Evolutionary conservation across 2,888 invertebrate genomes (phyloP).

Genomic region (Dasysyrphus albostriatus): DNA sequence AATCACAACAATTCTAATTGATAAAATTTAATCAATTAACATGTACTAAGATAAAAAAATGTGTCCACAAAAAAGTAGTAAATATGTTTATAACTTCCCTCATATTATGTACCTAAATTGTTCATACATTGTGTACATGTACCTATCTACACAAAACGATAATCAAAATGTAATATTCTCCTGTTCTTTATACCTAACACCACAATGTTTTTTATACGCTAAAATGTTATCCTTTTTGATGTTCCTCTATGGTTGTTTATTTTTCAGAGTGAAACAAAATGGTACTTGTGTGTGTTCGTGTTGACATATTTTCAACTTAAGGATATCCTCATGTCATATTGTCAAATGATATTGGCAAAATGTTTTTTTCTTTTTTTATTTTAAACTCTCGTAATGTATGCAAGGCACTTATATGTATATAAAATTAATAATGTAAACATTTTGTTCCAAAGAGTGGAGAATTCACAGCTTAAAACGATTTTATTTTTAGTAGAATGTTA

Average conservation of each 20-base stretch:
- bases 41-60: too few relatives aligned
- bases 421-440: not conserved
- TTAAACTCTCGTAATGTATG: not conserved
- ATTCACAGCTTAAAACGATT: not conserved
- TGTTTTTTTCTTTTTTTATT: not conserved
- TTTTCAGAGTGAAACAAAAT: constrained; percentile 1
- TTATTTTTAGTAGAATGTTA: not conserved
- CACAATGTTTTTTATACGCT: not conserved
- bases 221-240: constrained; percentile 1
- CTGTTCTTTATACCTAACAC: not conserved
- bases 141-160: too few relatives aligned
- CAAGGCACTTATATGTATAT: not conserved
- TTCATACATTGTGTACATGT: too few relatives aligned
- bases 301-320: not conserved
- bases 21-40: too few relatives aligned
- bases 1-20: too few relatives aligned
- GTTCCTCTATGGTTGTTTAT: not conserved
- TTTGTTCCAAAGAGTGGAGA: not conserved
- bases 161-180: not conserved
- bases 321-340: not conserved
- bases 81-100: too few relatives aligned
- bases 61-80: too few relatives aligned
- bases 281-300: not conserved
- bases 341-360: not conserved
- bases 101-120: too few relatives aligned